These are phyloP conservation scores for Trissolcus brochymenae DNA, from an alignment of 2,888 invertebrate genomes.

Conservation along the genomic window DNA sequence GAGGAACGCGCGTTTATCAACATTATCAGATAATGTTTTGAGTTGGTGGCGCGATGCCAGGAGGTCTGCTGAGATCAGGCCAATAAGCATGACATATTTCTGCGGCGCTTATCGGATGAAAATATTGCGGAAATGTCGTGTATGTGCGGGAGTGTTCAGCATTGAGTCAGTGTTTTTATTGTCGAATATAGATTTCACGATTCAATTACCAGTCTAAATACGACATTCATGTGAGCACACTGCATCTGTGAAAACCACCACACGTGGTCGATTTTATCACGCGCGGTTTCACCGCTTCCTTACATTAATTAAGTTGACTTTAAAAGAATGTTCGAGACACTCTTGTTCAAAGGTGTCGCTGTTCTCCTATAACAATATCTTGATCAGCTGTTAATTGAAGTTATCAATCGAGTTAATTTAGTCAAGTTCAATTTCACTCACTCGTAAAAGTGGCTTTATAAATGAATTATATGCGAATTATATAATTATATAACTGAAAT, in stretches of 20 bases:
- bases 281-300: background rate
- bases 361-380: background rate
- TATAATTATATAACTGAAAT: too few relatives aligned
- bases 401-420: too few relatives aligned
- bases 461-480: too few relatives aligned
- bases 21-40: conserved; percentile 56
- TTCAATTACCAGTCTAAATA: conserved; percentile 20
- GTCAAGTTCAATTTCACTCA: too few relatives aligned
- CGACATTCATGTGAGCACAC: conserved; percentile 3
- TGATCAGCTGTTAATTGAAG: background rate
- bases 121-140: conserved; percentile 54
- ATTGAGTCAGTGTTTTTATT: conserved; percentile 41
- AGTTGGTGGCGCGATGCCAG: conserved; percentile 53
- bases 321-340: background rate
- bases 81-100: conserved; percentile 59
- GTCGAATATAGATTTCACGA: conserved; percentile 25
- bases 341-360: conserved; percentile 2
- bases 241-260: background rate
- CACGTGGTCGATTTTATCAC: conserved; percentile 19
- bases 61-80: conserved; percentile 51
- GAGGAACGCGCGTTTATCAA: conserved; percentile 49
- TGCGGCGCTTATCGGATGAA: conserved; percentile 55
- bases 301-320: conserved; percentile 25
- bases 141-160: conserved; percentile 22
- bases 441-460: too few relatives aligned